Percentiles rank a stretch among this genome's conserved stretches.
phyloP scores from a whole-genome alignment of 1,140 invertebrate species.

The Drosophila suzukii region DNA sequence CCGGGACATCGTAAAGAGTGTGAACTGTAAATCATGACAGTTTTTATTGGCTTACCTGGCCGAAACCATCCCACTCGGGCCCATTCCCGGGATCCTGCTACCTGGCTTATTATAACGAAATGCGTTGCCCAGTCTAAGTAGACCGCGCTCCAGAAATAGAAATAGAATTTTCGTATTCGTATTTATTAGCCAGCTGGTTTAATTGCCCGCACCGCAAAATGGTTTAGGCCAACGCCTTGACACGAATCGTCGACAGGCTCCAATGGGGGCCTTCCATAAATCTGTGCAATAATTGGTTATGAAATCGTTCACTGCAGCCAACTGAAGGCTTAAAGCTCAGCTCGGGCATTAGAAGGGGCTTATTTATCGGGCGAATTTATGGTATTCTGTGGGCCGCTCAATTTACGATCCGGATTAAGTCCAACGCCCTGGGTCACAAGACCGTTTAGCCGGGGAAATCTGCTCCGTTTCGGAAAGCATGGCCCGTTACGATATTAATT shows the following conservation, averaged over 20 bases:
- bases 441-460: constrained; percentile 16
- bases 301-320: constrained; percentile 67
- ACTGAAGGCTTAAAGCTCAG: constrained; percentile 31
- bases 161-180: constrained; percentile 48
- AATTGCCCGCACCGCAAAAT: constrained; percentile 28
- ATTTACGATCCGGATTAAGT: constrained; percentile 77
- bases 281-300: constrained; percentile 73
- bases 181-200: constrained; percentile 48
- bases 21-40: constrained; percentile 81
- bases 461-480: constrained; percentile 19
- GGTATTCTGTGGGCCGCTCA: constrained; percentile 59
- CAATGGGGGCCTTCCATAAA: constrained; percentile 31
- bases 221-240: constrained; percentile 26
- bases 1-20: constrained; percentile 75
- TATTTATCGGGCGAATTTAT: constrained; percentile 73
- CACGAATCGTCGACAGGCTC: constrained; percentile 31
- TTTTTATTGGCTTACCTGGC: constrained; percentile 54
- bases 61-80: not conserved
- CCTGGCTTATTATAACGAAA: constrained; percentile 45
- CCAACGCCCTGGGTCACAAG: constrained; percentile 30
- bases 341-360: constrained; percentile 42
- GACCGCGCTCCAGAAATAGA: constrained; percentile 15
- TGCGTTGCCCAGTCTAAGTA: constrained; percentile 27
- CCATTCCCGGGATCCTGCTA: constrained; percentile 7
- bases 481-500: constrained; percentile 70